Percentiles rank a stretch among this genome's conserved stretches.
Evolutionary conservation across 2,797 vertebrate species (phyloP).

Genomic region (Micrastur ruficollis): DNA sequence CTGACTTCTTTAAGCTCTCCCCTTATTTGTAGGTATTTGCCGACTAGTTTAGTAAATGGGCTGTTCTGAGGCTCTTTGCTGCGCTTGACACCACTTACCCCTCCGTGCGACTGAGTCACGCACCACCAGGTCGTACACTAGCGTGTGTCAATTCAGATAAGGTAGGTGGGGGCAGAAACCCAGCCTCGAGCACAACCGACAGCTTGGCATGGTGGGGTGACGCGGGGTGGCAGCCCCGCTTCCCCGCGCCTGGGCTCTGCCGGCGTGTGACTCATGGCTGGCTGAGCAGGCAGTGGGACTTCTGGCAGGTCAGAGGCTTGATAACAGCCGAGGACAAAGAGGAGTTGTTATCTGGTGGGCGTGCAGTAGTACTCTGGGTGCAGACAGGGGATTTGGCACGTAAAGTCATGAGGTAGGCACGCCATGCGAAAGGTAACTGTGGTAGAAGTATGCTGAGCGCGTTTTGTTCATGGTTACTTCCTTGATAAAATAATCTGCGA

Average conservation of each 20-base stretch:
- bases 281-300: neutral
- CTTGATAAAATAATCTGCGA: neutral
- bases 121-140: neutral
- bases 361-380: rapidly evolving
- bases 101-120: rapidly evolving
- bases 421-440: neutral
- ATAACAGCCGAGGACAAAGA: neutral
- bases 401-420: neutral
- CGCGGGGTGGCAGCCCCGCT: neutral
- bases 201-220: neutral
- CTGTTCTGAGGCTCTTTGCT: neutral
- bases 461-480: neutral
- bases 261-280: neutral
- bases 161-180: neutral
- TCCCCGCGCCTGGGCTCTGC: rapidly evolving
- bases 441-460: neutral
- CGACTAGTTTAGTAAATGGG: neutral
- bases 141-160: neutral
- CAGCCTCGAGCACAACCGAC: neutral
- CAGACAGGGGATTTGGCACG: neutral
- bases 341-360: neutral
- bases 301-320: neutral
- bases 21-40: constrained; percentile 12
- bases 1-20: neutral
- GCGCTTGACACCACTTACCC: neutral